These are phyloP conservation scores for Caenorhabditis doughertyi DNA, from an alignment of 2,888 invertebrate genomes.

Conservation along the genomic window DNA sequence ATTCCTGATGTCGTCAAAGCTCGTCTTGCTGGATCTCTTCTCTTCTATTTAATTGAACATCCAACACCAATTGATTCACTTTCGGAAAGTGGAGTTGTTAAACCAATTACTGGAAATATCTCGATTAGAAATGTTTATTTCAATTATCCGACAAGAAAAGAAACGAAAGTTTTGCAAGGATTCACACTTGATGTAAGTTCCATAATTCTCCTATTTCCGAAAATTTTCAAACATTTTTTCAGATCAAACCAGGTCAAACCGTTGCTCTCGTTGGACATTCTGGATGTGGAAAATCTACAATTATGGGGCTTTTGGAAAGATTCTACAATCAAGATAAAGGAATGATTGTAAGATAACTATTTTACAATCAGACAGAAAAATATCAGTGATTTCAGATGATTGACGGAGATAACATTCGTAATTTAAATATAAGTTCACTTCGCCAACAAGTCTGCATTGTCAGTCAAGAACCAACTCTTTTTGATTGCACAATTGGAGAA, in stretches of 20 bases:
- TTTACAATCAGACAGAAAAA: background rate
- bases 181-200: conserved; percentile 79
- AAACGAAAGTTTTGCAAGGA: conserved; percentile 82
- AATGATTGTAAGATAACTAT: conserved; percentile 85
- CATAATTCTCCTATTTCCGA: background rate
- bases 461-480: conserved; percentile 74
- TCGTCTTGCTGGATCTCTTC: conserved; percentile 83
- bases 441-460: conserved; percentile 86
- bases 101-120: conserved; percentile 81
- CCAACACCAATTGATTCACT: conserved; percentile 83
- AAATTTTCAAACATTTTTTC: conserved; percentile 11
- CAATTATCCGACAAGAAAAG: conserved; percentile 83
- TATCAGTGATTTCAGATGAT: conserved; percentile 84
- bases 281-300: conserved; percentile 83
- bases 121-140: conserved; percentile 83
- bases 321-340: conserved; percentile 90
- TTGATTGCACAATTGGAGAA: conserved; percentile 84
- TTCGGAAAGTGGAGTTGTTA: conserved; percentile 69
- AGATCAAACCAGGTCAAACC: conserved; percentile 76
- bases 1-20: conserved; percentile 84
- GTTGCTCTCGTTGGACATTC: conserved; percentile 81
- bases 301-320: conserved; percentile 86
- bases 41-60: conserved; percentile 83
- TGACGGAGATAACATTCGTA: conserved; percentile 86
- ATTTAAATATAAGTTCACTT: conserved; percentile 87